Conservation (phyloP, 2,113 vertebrate species). For the Pipra filicauda region DNA sequence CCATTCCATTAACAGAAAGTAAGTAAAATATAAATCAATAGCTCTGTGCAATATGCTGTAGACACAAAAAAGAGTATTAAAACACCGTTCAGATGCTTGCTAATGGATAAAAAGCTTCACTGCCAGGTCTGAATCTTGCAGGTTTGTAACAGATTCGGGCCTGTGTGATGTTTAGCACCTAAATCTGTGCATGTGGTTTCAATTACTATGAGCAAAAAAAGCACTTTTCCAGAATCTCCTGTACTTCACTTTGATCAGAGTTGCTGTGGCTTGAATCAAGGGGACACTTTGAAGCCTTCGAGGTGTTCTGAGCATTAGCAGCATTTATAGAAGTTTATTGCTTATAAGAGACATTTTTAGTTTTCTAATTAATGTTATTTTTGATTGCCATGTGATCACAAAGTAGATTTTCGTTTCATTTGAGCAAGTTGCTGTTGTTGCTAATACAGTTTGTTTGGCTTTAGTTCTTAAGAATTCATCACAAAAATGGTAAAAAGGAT, state of each 20-base stretch:
- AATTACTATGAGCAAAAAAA: neutral
- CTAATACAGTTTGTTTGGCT: neutral
- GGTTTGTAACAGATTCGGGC: neutral
- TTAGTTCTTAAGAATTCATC: neutral
- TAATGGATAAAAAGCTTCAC: constrained; percentile 6
- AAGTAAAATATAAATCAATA: constrained; percentile 65
- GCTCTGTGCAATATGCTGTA: constrained; percentile 34
- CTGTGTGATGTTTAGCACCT: neutral
- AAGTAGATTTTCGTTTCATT: neutral
- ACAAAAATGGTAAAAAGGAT: neutral
- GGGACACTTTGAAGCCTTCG: neutral
- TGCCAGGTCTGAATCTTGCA: neutral
- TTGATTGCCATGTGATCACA: neutral
- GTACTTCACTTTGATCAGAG: neutral
- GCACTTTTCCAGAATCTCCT: neutral
- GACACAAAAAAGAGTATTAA: neutral
- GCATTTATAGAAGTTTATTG: neutral
- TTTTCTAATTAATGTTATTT: neutral
- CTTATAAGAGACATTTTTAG: neutral
- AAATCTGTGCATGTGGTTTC: neutral
- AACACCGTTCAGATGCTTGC: neutral
- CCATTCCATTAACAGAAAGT: constrained; percentile 91
- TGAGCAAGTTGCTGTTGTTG: neutral
- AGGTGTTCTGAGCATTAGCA: neutral
- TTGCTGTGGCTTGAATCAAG: neutral